Evolutionary conservation across 2,797 vertebrate species (phyloP), one percentile per base, ranked within the genome.

Genomic region (Myripristis jacobus): DNA sequence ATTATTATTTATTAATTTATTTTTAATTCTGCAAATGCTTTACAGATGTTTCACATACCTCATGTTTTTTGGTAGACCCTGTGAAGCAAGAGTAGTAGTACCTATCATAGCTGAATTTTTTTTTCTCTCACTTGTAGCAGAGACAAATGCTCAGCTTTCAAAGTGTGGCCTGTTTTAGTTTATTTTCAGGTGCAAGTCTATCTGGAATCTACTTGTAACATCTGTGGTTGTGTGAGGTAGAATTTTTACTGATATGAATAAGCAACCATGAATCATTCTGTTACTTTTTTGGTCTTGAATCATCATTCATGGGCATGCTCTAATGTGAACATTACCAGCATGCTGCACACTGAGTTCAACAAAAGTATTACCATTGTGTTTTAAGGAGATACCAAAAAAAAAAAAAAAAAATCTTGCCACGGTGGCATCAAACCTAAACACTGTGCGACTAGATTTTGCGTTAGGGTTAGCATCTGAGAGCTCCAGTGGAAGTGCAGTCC

Each of bases 1-100:
- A 87, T 91, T 93, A 90, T 92, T 93, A 92, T 92, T 91, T 88
- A 94, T 92, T 93, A 89, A 94, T 94, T 90, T 92, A 87, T 90
- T 90, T 93, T 91, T 92, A 92, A 94, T 94, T 92, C 77, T 77
- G 62, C 79, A 91, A 94, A 95, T 94, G 90, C 84, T 88, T 92
- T 90, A 82, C 94, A 95, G 92, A 94, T 95, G 94, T 93, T 88
- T 89, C 44, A 66, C 76, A 88, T 89, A 83, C 85, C 84, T 87
- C 62, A 6, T 86, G 65, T 83, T 86, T 80, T 87, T 77, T 67
- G 55, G 63, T 72, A 77, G 69, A 52, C 3, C 52, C 80, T 29
- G 72, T 84, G 77, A 82, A 77, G 59, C 77, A 82, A 70, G 65
- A 50, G 77, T 55, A 80, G 77, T 79, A 77, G 71, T 79, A 81